Evolutionary conservation across 2,797 vertebrate genomes (phyloP), one percentile per base, ranked within the genome.

Genomic region (Periophthalmus magnuspinnatus): DNA sequence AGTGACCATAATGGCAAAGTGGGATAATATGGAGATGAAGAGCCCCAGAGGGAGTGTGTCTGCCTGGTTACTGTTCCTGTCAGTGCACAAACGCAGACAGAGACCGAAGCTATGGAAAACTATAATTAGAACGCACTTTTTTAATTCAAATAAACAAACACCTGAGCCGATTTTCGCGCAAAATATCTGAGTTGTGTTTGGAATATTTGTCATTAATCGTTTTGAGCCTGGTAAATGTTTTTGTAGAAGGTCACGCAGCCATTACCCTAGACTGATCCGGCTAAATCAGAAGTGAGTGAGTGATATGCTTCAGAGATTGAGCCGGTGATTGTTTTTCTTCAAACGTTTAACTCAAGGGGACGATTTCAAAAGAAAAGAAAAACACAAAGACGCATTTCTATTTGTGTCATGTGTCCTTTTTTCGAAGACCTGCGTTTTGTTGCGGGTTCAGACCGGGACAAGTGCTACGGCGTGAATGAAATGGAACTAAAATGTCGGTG

Each of bases 21-120:
- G 38, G 61, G 21, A 28, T 28, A 63, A 24, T 17, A 28, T 17
- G 61, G 38, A 72, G 77, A 80, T 67, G 66, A 76, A 80, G 71
- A 65, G 80, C 36, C 73, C 36, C 68, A 79, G 52, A 2, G 77
- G 80, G 79, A 88, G 75, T 61, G 57, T n/a, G 65, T 45, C 38
- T 71, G 79, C 68, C 68, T 47, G 72, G 85, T 84, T 81, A 81
- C 61, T 47, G 38, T 6, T 47, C 21, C 61, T 47, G n/a, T 38
- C 38, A n/a, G 16, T 17, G 11, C 21, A 47, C 22, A 45, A 62
- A 62, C 34, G 38, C 4, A 38, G 9, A 38, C 59, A 21, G 2
- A 61, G 61, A 47, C 38, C 1, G 38, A 21, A 5, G 21, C 21
- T 7, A 21, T 47, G 38, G 21, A 22, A 47, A 22, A 24, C 61